Percentiles rank a stretch among this genome's conserved stretches.
Conservation (phyloP, 2,888 invertebrate genomes). For the Apamea crenata region DNA sequence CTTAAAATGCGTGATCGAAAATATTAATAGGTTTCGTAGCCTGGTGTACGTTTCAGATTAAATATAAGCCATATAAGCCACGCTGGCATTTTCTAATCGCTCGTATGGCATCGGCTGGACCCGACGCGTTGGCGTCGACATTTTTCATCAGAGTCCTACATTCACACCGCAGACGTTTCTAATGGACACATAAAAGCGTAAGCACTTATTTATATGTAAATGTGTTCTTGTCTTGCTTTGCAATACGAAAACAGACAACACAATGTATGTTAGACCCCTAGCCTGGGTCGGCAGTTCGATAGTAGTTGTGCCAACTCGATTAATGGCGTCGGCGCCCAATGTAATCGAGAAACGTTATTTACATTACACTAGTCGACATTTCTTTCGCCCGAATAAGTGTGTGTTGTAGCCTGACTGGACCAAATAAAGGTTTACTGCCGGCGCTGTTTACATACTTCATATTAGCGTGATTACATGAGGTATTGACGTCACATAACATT, state of each 20-base stretch:
- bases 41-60: conserved; percentile 8
- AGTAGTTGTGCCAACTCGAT: conserved; percentile 61
- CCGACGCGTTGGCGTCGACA: conserved; percentile 23
- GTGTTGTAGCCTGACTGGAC: conserved; percentile 63
- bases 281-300: conserved; percentile 37
- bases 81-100: conserved; percentile 39
- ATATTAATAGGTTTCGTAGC: neutral
- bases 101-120: conserved; percentile 40
- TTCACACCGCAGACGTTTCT: conserved; percentile 47
- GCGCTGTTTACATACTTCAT: conserved; percentile 57
- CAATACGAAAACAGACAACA: conserved; percentile 30
- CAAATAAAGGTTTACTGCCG: conserved; percentile 60
- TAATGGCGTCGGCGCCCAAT: conserved; percentile 63
- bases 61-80: conserved; percentile 16
- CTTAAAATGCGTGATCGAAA: neutral
- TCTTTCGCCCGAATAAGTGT: conserved; percentile 51
- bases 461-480: conserved; percentile 62
- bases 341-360: conserved; percentile 62
- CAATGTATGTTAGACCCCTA: conserved; percentile 31
- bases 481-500: conserved; percentile 61
- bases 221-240: conserved; percentile 21
- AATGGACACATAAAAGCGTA: conserved; percentile 47
- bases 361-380: conserved; percentile 54
- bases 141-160: conserved; percentile 31
- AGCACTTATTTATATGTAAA: conserved; percentile 57